Percentiles rank a stretch among this genome's conserved stretches.
These are phyloP conservation scores for Lontra canadensis DNA, from an alignment of 2,113 vertebrate species.

Conservation along the genomic window DNA sequence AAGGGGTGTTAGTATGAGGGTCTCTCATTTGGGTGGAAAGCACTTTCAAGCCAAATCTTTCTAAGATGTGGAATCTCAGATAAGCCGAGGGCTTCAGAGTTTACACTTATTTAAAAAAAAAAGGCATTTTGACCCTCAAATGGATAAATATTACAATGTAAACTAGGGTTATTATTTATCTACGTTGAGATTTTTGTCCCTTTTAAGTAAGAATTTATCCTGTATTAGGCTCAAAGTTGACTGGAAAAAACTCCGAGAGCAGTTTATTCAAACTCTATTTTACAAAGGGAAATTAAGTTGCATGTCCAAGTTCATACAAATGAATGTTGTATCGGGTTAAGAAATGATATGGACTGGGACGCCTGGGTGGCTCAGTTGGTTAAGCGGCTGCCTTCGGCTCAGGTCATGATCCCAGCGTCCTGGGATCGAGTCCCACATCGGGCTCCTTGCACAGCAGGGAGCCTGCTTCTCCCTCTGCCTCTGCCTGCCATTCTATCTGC, in stretches of 20 bases:
- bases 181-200: not conserved
- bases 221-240: not conserved
- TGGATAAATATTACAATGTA: not conserved
- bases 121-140: not conserved
- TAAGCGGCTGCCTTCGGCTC: too few relatives aligned
- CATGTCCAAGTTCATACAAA: not conserved
- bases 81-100: not conserved
- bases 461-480: too few relatives aligned
- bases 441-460: too few relatives aligned
- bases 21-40: constrained; percentile 48
- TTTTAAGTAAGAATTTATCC: not conserved
- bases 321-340: not conserved
- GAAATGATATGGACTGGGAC: not conserved
- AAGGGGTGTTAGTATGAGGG: constrained; percentile 15
- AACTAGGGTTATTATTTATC: not conserved
- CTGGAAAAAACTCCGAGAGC: not conserved
- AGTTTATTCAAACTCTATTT: not conserved
- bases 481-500: too few relatives aligned
- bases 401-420: too few relatives aligned
- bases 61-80: not conserved
- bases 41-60: constrained; percentile 66
- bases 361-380: too few relatives aligned
- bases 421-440: too few relatives aligned
- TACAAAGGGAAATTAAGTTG: not conserved
- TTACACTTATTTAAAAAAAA: not conserved